phyloP scores from a whole-genome alignment of 2,113 vertebrate genomes.

The Pachyramphus minor region DNA sequence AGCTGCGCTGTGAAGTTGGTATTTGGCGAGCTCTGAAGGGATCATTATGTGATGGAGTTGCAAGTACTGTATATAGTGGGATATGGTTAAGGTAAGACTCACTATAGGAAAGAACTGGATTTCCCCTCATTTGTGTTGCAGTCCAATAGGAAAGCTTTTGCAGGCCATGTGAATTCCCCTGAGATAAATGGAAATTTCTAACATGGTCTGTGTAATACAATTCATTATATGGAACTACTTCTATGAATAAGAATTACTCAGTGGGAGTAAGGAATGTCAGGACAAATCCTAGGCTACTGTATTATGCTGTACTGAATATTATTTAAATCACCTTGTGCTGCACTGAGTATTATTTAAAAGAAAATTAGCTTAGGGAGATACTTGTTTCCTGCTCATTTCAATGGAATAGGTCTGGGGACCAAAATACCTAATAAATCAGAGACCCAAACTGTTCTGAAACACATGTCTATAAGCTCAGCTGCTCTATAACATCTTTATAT shows the following conservation, averaged over 20 bases:
- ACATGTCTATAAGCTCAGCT: neutral
- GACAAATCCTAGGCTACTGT: neutral
- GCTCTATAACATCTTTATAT: neutral
- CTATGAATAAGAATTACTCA: slow-evolving; percentile 63
- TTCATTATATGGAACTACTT: slow-evolving; percentile 40
- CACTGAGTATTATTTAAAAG: neutral
- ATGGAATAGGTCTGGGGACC: neutral
- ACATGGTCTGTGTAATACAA: neutral
- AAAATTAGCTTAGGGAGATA: neutral
- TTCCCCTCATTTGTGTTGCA: slow-evolving; percentile 8
- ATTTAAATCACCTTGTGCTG: neutral
- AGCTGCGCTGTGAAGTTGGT: neutral
- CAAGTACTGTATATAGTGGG: neutral
- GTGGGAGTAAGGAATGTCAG: neutral
- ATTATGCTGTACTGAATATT: neutral
- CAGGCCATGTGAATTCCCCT: slow-evolving; percentile 23
- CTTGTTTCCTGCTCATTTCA: neutral
- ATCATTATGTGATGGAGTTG: neutral
- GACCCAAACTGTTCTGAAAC: neutral
- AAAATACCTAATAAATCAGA: neutral
- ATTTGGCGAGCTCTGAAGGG: neutral
- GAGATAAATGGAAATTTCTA: slow-evolving; percentile 50
- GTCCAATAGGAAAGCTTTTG: slow-evolving; percentile 10
- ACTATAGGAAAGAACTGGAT: neutral
- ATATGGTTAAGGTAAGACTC: neutral